A percentile compares a stretch with the other conserved stretches of the same genome.
These are phyloP conservation scores for Metopia argyrocephala DNA, from an alignment of 2,888 invertebrate species.

Conservation along the genomic window DNA sequence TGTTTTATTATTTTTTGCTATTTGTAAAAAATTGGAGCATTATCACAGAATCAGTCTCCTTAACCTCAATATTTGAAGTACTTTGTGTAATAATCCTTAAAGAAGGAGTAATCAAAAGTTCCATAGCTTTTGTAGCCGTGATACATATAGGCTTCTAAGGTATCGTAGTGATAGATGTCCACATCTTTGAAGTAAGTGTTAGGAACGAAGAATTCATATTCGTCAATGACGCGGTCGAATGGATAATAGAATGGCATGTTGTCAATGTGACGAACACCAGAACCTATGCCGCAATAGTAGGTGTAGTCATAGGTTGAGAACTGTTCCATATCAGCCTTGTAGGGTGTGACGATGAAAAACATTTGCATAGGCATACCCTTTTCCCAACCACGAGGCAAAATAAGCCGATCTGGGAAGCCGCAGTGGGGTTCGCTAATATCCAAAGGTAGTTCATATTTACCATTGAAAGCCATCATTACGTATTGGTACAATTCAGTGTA, in stretches of 20 bases:
- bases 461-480: conserved; percentile 78
- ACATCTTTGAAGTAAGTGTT: conserved; percentile 85
- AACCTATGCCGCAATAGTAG: conserved; percentile 80
- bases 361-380: conserved; percentile 82
- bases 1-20: too few relatives aligned
- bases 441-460: conserved; percentile 77
- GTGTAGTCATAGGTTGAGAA: conserved; percentile 77
- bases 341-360: conserved; percentile 81
- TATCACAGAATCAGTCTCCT: too few relatives aligned
- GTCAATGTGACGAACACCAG: conserved; percentile 80
- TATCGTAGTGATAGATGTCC: conserved; percentile 66
- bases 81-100: conserved; percentile 63
- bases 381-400: conserved; percentile 82
- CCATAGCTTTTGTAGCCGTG: conserved; percentile 68
- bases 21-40: too few relatives aligned
- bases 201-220: conserved; percentile 81
- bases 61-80: conserved; percentile 40
- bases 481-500: conserved; percentile 78
- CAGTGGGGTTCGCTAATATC: conserved; percentile 79
- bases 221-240: conserved; percentile 83
- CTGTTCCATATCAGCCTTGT: conserved; percentile 70
- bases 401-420: conserved; percentile 82
- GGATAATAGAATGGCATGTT: conserved; percentile 84
- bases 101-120: conserved; percentile 65
- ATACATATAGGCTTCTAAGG: conserved; percentile 63